Evolutionary conservation across 2,113 vertebrate species (phyloP), one percentile per base, ranked within the genome.

Genomic region (Xiphias gladius): DNA sequence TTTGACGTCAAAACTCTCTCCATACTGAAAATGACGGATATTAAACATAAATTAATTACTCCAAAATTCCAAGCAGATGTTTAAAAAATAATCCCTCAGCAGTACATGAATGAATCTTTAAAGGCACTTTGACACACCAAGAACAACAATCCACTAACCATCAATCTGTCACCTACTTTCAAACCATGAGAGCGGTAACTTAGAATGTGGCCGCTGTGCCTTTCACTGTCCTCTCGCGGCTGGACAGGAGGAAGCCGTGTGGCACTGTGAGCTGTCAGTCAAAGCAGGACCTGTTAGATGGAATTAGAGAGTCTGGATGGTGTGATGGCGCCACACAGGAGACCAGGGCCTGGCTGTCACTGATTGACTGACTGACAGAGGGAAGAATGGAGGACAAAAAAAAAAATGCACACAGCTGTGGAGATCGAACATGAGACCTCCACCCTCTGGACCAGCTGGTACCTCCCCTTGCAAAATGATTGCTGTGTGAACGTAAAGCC

Each of bases 241-340:
- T 28, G 67, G 63, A 72, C 48, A 37, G 39, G 46, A 71, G 76
- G 61, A 63, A 35, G 79, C 30, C 58, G 55, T 17, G 77, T 63
- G 77, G 66, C 28, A 1, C n/a, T 52, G 63, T 43, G 83, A 79
- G 62, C 84, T 80, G 83, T 85, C 86, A 80, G 64, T 90, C 90
- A 93, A 71, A 80, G 71, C 54, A 61, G 79, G 81, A 73, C 80
- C 73, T 66, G 48, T 69, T 85, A 50, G 86, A 83, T 68, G 83
- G 78, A 82, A 83, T 85, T 80, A 82, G 68, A 90, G 48, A 41
- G 76, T 22, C 66, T 74, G 83, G 61, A 39, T 30, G 78, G 80
- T 61, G 61, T 75, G 80, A 80, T 37, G 48, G 54, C 32, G 2
- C 72, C 68, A 57, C 67, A 76, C 43, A 70, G 67, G 62, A 73